These are phyloP conservation scores for Apodemia mormo DNA, from an alignment of 2,888 invertebrate genomes.

Conservation along the genomic window DNA sequence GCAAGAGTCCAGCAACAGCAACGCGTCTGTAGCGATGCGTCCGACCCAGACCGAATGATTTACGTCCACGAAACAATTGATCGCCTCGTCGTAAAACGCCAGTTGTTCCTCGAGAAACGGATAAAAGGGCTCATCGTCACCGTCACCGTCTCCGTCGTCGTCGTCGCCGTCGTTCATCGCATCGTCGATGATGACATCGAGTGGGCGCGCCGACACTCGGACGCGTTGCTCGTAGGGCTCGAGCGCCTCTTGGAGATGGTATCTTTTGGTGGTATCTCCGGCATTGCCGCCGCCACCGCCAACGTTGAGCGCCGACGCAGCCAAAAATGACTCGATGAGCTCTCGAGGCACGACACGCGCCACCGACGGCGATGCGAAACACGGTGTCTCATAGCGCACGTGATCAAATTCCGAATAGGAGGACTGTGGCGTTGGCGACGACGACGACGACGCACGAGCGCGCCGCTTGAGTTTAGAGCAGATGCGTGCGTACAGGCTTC, in stretches of 20 bases:
- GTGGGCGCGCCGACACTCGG: neutral
- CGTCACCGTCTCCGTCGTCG: neutral
- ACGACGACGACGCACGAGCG: neutral
- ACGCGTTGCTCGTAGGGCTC: neutral
- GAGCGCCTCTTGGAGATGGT: conserved; percentile 9
- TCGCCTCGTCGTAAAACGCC: conserved; percentile 14
- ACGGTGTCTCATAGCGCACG: conserved; percentile 21
- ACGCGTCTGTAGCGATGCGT: conserved; percentile 14
- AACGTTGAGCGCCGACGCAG: too few relatives aligned
- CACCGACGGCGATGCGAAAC: conserved; percentile 8
- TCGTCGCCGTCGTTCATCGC: neutral
- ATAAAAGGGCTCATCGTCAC: conserved; percentile 17
- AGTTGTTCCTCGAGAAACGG: conserved; percentile 20
- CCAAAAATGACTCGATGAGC: too few relatives aligned
- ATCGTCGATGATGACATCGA: too few relatives aligned
- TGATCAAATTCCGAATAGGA: conserved; percentile 17
- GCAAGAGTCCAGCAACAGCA: conserved; percentile 8
- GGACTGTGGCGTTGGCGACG: too few relatives aligned
- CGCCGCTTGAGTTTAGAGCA: conserved; percentile 10
- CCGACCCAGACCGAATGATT: conserved; percentile 14
- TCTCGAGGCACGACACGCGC: conserved; percentile 17
- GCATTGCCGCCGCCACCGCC: neutral
- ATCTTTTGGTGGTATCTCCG: neutral
- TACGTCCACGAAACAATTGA: conserved; percentile 16
- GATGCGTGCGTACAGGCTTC: conserved; percentile 21